Evolutionary conservation across 2,888 invertebrate species (phyloP), one percentile per base, ranked within the genome.

Genomic region (Drosophila infuscata): DNA sequence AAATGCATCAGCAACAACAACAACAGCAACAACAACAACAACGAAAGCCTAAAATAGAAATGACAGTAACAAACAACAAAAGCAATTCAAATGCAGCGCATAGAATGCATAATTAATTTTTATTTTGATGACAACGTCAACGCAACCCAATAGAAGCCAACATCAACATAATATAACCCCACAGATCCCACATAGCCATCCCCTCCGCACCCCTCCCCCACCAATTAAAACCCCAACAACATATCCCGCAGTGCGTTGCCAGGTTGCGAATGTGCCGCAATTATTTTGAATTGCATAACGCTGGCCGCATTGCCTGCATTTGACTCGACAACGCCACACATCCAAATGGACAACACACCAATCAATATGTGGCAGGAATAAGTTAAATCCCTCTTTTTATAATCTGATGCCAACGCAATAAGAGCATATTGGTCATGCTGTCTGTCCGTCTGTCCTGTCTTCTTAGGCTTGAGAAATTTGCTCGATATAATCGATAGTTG

Each of bases 91-190:
- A 89, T 89, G 82, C 89, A 77, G 83, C 83, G 82, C 87, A 91
- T 87, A 88, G 86, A 91, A 92, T 92, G 89, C 91, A 92, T 91
- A 91, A 91, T 91, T 91, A 91, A 92, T 92, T 92, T 91, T 91
- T 91, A 92, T 91, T 92, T 91, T 91, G 90, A 89, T 91, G 92
- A 91, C 92, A 92, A 90, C 90, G 84, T 90, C 89, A 87, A 82
- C 87, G 87, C 67, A 48, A 33, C 36, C 9, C 54, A 62, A 70
- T 30, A n/a, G n/a, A 38, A 30, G n/a, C 38, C 56, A 38, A 56
- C 56, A 56, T 56, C 38, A 56, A 56, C 56, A 56, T 38, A 30
- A 56, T 56, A 38, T 41, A 30, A 38, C 54, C 20, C 11, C 29
- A 11, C 49, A 48, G 57, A 35, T n/a, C 33, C 30, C 57, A 25